Conservation (phyloP, 1,140 invertebrate species). For the Leptestheria dahalacensis region DNA sequence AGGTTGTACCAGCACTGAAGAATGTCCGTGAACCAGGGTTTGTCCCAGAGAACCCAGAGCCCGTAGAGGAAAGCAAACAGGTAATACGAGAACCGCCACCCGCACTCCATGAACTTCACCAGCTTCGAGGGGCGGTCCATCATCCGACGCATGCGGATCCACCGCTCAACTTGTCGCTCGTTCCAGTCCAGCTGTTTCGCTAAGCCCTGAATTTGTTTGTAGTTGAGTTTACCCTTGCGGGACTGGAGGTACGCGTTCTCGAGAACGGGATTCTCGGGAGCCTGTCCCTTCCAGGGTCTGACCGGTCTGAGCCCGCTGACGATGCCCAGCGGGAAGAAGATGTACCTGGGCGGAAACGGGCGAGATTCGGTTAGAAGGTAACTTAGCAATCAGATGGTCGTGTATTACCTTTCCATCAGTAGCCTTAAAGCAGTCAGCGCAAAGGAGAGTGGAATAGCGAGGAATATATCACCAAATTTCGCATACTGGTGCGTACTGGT, state of each 20-base stretch:
- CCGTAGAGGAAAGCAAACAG: constrained; percentile 68
- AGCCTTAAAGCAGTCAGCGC: constrained; percentile 55
- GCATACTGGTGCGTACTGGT: constrained; percentile 60
- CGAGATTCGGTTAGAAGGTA: neutral
- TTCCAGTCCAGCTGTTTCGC: constrained; percentile 73
- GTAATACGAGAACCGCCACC: constrained; percentile 82
- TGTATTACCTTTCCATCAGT: constrained; percentile 58
- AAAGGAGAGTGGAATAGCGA: constrained; percentile 64
- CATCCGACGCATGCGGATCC: constrained; percentile 62
- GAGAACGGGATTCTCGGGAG: constrained; percentile 18
- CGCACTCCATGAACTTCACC: constrained; percentile 81
- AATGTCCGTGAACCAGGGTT: constrained; percentile 88
- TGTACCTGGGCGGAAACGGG: constrained; percentile 17
- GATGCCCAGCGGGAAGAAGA: constrained; percentile 21
- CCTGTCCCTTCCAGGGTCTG: constrained; percentile 14
- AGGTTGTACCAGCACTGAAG: constrained; percentile 72
- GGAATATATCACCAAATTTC: constrained; percentile 62
- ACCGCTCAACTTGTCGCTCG: constrained; percentile 77
- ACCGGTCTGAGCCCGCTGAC: constrained; percentile 18
- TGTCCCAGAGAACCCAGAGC: constrained; percentile 69
- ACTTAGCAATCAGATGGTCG: no score
- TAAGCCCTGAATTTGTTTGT: constrained; percentile 42
- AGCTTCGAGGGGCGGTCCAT: constrained; percentile 75
- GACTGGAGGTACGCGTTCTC: constrained; percentile 19
- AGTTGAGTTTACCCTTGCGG: constrained; percentile 16